phyloP scores from a whole-genome alignment of 2,113 vertebrate species.

The Aphelocoma coerulescens region DNA sequence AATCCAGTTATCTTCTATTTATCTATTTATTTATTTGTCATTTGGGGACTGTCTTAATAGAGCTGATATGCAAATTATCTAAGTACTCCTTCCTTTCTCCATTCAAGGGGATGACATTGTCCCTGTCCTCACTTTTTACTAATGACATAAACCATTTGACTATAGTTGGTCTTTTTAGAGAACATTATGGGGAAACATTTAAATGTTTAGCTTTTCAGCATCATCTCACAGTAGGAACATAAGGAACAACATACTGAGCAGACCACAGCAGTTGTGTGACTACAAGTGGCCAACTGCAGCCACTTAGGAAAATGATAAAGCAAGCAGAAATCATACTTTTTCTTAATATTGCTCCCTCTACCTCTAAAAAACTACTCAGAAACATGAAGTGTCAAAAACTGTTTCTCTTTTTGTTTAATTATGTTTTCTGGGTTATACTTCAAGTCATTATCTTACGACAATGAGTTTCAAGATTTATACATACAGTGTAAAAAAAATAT shows the following conservation, averaged over 20 bases:
- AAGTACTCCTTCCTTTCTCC: not conserved
- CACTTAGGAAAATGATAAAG: not conserved
- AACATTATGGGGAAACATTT: not conserved
- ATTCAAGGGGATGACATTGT: not conserved
- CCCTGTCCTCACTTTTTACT: not conserved
- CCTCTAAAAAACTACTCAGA: not conserved
- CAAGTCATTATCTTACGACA: not conserved
- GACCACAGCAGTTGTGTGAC: not conserved
- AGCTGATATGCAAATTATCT: not conserved
- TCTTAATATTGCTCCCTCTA: not conserved
- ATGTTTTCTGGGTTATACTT: not conserved
- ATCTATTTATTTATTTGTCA: not conserved
- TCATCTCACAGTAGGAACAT: not conserved
- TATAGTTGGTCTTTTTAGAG: not conserved
- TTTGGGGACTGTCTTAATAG: not conserved
- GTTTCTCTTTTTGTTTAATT: not conserved
- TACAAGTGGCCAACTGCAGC: not conserved
- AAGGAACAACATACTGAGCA: not conserved
- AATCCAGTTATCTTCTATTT: not conserved
- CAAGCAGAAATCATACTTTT: not conserved
- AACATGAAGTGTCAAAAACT: not conserved
- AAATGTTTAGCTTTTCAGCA: not conserved
- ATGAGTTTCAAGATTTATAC: not conserved
- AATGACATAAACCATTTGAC: not conserved
- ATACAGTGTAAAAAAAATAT: not conserved